Conservation (phyloP, 2,888 invertebrate species). For the Nephrotoma appendiculata region DNA sequence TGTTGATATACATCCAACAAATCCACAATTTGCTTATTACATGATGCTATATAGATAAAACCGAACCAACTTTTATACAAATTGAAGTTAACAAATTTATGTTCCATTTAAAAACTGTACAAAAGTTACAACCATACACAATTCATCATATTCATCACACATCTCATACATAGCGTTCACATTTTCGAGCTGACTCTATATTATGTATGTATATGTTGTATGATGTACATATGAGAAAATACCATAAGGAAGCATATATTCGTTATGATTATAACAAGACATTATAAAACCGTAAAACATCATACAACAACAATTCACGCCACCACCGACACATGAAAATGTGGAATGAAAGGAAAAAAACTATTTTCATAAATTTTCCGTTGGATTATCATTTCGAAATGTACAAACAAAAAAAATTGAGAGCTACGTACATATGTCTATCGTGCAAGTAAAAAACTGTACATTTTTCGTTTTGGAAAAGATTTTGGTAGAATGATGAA, state of each 20-base stretch:
- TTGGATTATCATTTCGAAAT: not conserved
- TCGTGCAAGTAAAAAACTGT: not conserved
- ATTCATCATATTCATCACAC: not conserved
- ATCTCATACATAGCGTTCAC: not conserved
- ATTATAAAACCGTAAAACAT: not conserved
- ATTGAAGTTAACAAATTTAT: not conserved
- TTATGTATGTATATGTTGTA: not conserved
- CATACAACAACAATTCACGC: not conserved
- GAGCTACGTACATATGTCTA: not conserved
- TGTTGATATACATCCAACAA: not conserved
- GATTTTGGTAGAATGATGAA: not conserved
- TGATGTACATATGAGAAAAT: not conserved
- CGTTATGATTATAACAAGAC: not conserved
- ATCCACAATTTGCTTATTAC: not conserved
- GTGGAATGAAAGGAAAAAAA: not conserved
- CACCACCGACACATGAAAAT: not conserved
- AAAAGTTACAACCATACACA: not conserved
- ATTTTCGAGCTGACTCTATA: not conserved
- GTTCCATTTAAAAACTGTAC: not conserved
- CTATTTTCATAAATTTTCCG: not conserved
- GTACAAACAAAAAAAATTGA: not conserved
- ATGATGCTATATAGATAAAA: not conserved
- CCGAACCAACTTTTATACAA: not conserved
- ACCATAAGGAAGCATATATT: not conserved
- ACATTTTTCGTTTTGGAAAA: not conserved